Conservation (phyloP, 2,797 vertebrate genomes). For the Labroides dimidiatus region DNA sequence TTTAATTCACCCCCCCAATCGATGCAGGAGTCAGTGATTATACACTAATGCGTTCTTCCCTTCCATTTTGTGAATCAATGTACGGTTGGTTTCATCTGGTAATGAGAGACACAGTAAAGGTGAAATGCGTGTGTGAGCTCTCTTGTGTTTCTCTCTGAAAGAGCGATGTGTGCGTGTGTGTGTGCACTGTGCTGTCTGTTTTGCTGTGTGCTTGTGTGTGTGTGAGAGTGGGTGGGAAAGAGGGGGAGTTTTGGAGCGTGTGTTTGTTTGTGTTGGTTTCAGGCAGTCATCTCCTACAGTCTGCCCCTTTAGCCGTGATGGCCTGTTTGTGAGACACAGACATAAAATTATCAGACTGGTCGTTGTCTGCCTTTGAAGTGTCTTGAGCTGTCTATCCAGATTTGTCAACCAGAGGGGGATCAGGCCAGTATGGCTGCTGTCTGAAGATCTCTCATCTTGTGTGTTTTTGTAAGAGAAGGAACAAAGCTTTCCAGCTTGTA, state of each 20-base stretch:
- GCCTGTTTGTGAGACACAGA: constrained; percentile 81
- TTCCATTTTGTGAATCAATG: constrained; percentile 85
- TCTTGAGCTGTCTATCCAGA: constrained; percentile 79
- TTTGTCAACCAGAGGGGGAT: constrained; percentile 77
- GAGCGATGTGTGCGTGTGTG: constrained; percentile 38
- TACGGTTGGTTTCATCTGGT: constrained; percentile 84
- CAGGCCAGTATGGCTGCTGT: constrained; percentile 78
- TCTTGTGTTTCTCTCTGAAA: constrained; percentile 72
- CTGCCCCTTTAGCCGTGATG: constrained; percentile 78
- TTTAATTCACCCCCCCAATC: constrained; percentile 85
- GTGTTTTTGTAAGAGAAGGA: constrained; percentile 54
- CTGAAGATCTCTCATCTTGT: constrained; percentile 74
- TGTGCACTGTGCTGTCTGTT: constrained; percentile 43
- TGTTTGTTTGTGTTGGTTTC: constrained; percentile 81
- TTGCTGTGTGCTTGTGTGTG: constrained; percentile 54
- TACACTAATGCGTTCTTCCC: constrained; percentile 86
- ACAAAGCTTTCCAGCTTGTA: constrained; percentile 57
- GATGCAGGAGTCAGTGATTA: constrained; percentile 84
- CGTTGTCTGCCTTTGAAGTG: constrained; percentile 80
- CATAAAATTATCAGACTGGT: constrained; percentile 82
- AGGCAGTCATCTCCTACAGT: constrained; percentile 80
- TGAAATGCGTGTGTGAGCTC: constrained; percentile 78
- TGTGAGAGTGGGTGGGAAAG: constrained; percentile 8
- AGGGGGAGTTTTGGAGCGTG: constrained; percentile 59
- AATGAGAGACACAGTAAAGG: constrained; percentile 86